These are phyloP conservation scores for Resseliella maxima DNA, from an alignment of 2,888 invertebrate genomes.

Conservation along the genomic window DNA sequence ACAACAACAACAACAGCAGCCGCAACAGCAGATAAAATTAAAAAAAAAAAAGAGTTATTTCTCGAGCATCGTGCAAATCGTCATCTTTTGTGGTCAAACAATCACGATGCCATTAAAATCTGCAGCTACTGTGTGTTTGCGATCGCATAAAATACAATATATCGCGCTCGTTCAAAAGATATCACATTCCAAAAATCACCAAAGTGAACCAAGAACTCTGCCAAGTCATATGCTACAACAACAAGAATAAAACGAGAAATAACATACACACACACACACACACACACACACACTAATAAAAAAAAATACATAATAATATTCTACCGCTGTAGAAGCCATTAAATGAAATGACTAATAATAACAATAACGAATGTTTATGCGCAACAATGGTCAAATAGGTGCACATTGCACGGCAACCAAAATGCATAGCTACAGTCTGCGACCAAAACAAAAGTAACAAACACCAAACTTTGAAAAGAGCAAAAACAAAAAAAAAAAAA, in stretches of 20 bases:
- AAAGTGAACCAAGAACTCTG: slow-evolving; percentile 18
- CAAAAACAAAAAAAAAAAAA: no score
- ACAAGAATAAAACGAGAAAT: neutral
- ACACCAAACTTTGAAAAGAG: no score
- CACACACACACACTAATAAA: neutral
- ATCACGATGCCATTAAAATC: slow-evolving; percentile 51
- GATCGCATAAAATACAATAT: slow-evolving; percentile 43
- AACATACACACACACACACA: no score
- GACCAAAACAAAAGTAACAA: neutral
- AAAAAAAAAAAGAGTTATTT: no score
- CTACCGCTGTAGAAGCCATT: slow-evolving; percentile 35
- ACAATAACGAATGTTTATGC: slow-evolving; percentile 45
- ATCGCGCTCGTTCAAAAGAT: slow-evolving; percentile 5
- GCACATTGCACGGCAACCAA: neutral
- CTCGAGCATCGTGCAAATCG: slow-evolving; percentile 15
- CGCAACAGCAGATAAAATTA: no score
- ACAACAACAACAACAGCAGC: no score
- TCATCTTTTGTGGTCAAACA: slow-evolving; percentile 51
- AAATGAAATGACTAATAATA: slow-evolving; percentile 55
- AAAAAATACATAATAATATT: neutral
- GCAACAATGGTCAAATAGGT: slow-evolving; percentile 11
- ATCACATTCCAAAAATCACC: slow-evolving; percentile 41
- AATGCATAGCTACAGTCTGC: neutral
- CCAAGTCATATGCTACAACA: slow-evolving; percentile 12
- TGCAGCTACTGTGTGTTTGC: slow-evolving; percentile 14